Evolutionary conservation across 2,888 invertebrate genomes (phyloP).

Genomic region (Lasioglossum pauxillum): DNA sequence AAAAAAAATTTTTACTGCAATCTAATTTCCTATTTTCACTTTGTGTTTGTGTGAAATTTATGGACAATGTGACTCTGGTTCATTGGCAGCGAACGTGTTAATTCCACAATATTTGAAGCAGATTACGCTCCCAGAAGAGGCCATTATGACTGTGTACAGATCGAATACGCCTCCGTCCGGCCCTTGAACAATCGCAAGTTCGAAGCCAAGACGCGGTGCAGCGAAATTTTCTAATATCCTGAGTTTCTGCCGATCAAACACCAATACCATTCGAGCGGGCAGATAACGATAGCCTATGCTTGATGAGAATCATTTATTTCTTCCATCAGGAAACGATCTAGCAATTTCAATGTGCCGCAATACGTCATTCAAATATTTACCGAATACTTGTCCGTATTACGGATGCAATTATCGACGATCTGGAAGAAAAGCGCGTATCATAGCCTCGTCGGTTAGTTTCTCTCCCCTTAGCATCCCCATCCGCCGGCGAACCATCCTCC

Average conservation of each 20-base stretch:
- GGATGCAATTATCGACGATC: slow-evolving; percentile 65
- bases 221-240: slow-evolving; percentile 23
- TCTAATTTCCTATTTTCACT: not conserved
- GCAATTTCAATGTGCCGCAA: slow-evolving; percentile 45
- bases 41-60: too few relatives aligned
- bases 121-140: not conserved
- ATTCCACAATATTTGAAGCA: not conserved
- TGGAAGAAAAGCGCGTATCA: slow-evolving; percentile 60
- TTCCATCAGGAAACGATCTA: slow-evolving; percentile 26
- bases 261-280: slow-evolving; percentile 20
- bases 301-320: slow-evolving; percentile 55
- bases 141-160: not conserved
- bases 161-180: not conserved
- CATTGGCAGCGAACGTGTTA: not conserved
- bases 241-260: not conserved
- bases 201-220: slow-evolving; percentile 3
- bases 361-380: slow-evolving; percentile 70
- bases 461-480: not conserved
- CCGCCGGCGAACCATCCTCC: not conserved
- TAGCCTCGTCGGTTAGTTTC: slow-evolving; percentile 36
- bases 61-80: not conserved
- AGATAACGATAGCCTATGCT: slow-evolving; percentile 22
- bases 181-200: not conserved
- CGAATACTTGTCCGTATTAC: slow-evolving; percentile 64
- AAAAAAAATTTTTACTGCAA: not conserved